phyloP scores from a whole-genome alignment of 2,888 invertebrate species.

The Dryomyza anilis region DNA sequence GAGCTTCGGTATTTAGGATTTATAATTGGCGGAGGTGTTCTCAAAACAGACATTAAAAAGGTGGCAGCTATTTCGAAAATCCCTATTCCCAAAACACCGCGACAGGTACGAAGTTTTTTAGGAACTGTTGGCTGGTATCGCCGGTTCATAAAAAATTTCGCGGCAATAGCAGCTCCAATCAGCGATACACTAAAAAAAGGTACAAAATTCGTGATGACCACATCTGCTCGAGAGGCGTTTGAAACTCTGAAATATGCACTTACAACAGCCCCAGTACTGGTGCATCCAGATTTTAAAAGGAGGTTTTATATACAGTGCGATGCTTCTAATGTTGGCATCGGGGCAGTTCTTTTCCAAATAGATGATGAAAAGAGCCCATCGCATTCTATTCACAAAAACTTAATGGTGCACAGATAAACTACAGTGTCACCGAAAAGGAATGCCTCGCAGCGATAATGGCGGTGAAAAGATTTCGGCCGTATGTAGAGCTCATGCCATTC shows the following conservation, averaged over 20 bases:
- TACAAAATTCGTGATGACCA: not conserved
- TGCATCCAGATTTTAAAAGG: too few relatives aligned
- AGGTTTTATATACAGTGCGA: not conserved
- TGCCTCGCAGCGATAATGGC: too few relatives aligned
- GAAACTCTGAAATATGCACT: not conserved
- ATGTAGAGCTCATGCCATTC: too few relatives aligned
- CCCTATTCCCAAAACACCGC: conserved; percentile 23
- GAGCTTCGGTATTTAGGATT: too few relatives aligned
- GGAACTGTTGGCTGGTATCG: conserved; percentile 27
- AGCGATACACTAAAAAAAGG: conserved; percentile 19
- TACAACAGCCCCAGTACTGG: not conserved
- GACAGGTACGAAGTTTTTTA: conserved; percentile 31
- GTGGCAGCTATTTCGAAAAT: conserved; percentile 27
- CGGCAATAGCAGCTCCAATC: conserved; percentile 20
- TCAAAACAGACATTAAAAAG: conserved; percentile 28
- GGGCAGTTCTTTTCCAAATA: too few relatives aligned
- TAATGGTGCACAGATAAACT: not conserved
- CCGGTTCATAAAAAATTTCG: conserved; percentile 23
- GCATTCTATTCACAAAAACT: not conserved
- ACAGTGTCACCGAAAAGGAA: not conserved
- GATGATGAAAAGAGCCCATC: not conserved
- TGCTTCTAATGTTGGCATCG: not conserved
- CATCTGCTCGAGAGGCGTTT: not conserved
- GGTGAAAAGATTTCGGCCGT: too few relatives aligned
- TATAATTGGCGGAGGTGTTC: conserved; percentile 18